Evolutionary conservation across 1,140 invertebrate genomes (phyloP), one percentile per base, ranked within the genome.

Genomic region (Meteorus sp.): DNA sequence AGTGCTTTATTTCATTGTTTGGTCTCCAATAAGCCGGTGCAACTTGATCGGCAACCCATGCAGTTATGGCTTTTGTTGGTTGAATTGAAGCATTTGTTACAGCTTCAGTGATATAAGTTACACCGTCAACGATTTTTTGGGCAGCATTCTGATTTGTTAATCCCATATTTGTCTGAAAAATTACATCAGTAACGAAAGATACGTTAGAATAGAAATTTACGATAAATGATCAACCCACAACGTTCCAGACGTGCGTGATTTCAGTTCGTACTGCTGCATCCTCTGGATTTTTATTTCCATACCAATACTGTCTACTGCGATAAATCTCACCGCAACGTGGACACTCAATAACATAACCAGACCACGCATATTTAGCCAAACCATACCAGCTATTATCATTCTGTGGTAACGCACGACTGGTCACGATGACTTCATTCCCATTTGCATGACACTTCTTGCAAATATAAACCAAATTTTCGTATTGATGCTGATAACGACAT

Each of bases 1-100:
- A 93, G 48, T 85, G 69, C 83, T 86, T 84, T 50, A 93, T 91
- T 69, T 91, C 86, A 60, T 85, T 78, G 74, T 94, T 93, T 6
- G 89, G 88, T 37, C 85, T 82, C 92, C 91, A 93, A 76, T 93
- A 93, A 17, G 84, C 84, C 1, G 92, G 92, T 11, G 89, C 89
- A 2, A 82, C 76, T 69, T 89, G 85, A 77, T 93, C 90, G 1
- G 90, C 86, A 1, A 91, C 82, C 88, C 89, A 92, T 56, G 88
- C 84, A 4, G 83, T 83, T 0, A 93, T 17, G 0, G 82, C 80
- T 69, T 85, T 89, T 1, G 89, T 86, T 9, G 90, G 90, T 57
- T 87, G 86, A 2, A 88, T 80, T 7, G 88, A 84, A 6, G 89
- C 85, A 67, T 78, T 88, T 2, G 83, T 78, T 6, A 93, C 85